Evolutionary conservation across 2,797 vertebrate species (phyloP).

Genomic region (Sebastes kiyomatsui): DNA sequence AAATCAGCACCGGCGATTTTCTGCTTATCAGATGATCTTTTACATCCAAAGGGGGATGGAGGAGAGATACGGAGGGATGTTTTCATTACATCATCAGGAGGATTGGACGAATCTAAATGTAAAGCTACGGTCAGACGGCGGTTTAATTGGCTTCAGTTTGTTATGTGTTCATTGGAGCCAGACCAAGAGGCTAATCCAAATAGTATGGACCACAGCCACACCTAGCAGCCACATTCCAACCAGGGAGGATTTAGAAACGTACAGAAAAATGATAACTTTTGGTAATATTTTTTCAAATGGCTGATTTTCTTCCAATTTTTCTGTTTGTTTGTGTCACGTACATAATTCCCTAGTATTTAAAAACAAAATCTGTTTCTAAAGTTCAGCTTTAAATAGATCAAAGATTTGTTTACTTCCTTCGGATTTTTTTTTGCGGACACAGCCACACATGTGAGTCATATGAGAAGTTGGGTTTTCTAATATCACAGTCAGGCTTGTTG

Average conservation of each 20-base stretch:
- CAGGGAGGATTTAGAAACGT: not conserved
- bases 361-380: too few species aligned
- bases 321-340: not conserved
- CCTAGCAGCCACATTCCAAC: not conserved
- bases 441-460: not conserved
- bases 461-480: not conserved
- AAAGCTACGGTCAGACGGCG: constrained; percentile 22
- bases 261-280: not conserved
- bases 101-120: constrained; percentile 28
- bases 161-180: constrained; percentile 42
- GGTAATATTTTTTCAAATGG: not conserved
- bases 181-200: constrained; percentile 48
- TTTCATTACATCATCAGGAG: constrained; percentile 35
- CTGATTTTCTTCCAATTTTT: not conserved
- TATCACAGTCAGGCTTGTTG: not conserved
- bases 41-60: constrained; percentile 10
- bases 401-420: not conserved
- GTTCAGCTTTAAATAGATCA: not conserved
- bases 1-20: constrained; percentile 25
- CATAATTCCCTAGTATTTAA: not conserved
- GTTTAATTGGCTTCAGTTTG: constrained; percentile 50
- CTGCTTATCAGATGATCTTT: constrained; percentile 63
- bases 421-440: not conserved
- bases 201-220: constrained; percentile 18
- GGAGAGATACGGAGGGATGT: constrained; percentile 22